Evolutionary conservation across 2,888 invertebrate species (phyloP).

Genomic region (Palloptera scutellata): DNA sequence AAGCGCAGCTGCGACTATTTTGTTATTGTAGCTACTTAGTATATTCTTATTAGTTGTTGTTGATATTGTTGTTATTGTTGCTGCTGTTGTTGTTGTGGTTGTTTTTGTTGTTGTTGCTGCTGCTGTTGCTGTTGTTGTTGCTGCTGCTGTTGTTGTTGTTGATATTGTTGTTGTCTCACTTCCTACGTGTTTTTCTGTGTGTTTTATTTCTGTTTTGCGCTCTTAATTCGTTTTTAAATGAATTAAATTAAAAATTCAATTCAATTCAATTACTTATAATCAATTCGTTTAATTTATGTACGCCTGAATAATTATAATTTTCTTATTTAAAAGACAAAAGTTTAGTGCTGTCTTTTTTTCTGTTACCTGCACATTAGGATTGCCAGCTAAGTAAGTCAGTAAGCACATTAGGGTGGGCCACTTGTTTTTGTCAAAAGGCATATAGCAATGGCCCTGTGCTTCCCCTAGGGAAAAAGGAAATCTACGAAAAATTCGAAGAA

Average conservation of each 20-base stretch:
- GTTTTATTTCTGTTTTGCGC: not conserved
- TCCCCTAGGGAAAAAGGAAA: no score
- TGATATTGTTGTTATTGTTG: not conserved
- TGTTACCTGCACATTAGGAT: no score
- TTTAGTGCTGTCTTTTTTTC: no score
- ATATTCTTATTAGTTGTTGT: not conserved
- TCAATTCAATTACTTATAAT: conserved; percentile 30
- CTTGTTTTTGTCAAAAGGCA: no score
- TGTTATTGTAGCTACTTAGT: not conserved
- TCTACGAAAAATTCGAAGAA: no score
- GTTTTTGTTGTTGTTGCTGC: no score
- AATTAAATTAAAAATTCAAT: conserved; percentile 19
- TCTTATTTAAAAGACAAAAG: no score
- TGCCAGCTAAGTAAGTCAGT: no score
- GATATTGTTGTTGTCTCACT: conserved; percentile 7
- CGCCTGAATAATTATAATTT: conserved; percentile 24
- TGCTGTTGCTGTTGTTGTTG: no score
- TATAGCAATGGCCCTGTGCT: no score
- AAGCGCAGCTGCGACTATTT: not conserved
- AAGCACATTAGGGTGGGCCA: no score
- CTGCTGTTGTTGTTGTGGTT: not conserved
- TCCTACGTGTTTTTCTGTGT: not conserved
- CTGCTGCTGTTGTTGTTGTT: no score
- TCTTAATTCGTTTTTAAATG: conserved; percentile 15
- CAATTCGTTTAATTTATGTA: conserved; percentile 26